Conservation (phyloP, 2,888 invertebrate genomes). For the Mechanitis mazaeus region DNA sequence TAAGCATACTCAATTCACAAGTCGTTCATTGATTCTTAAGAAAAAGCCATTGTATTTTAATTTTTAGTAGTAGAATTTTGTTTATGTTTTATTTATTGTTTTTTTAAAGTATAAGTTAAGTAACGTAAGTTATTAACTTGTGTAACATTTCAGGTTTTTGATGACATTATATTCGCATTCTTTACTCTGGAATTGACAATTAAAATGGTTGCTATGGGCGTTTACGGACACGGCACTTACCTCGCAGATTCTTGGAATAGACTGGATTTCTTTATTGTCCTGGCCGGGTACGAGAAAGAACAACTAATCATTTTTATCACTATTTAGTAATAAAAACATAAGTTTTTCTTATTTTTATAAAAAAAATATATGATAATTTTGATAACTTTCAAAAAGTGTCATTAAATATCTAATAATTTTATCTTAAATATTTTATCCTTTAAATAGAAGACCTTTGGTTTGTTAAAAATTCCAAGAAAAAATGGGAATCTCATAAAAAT, state of each 20-base stretch:
- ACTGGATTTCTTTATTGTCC: slow-evolving; percentile 97
- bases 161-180: slow-evolving; percentile 98
- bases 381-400: too few relatives aligned
- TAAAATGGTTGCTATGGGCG: slow-evolving; percentile 99
- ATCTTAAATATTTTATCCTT: too few relatives aligned
- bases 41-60: too few relatives aligned
- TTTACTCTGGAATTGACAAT: slow-evolving; percentile 98
- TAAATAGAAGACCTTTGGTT: too few relatives aligned
- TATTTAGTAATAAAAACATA: background rate
- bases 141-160: slow-evolving; percentile 84
- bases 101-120: background rate
- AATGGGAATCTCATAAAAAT: background rate
- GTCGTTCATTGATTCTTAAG: too few relatives aligned
- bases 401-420: too few relatives aligned
- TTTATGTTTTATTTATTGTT: too few relatives aligned
- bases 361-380: too few relatives aligned
- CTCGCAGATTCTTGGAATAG: slow-evolving; percentile 99
- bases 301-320: background rate
- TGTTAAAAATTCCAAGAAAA: too few relatives aligned
- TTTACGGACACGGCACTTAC: slow-evolving; percentile 95
- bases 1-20: too few relatives aligned
- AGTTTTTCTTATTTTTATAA: background rate
- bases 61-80: too few relatives aligned
- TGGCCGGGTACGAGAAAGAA: slow-evolving; percentile 86
- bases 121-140: slow-evolving; percentile 22